phyloP scores from a whole-genome alignment of 1,140 invertebrate species.

The Drosophila carrolli region DNA sequence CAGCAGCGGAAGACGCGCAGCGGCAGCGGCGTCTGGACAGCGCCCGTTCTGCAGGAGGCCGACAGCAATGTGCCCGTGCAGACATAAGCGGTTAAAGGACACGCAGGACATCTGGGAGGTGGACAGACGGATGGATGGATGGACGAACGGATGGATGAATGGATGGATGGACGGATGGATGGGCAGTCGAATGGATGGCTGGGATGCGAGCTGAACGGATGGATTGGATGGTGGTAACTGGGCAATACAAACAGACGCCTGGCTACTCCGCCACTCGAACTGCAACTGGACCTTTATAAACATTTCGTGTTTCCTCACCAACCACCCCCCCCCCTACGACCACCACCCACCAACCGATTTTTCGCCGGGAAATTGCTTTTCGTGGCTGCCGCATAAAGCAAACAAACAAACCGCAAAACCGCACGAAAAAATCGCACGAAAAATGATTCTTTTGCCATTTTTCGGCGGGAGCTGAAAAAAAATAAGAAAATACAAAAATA shows the following conservation, averaged over 20 bases:
- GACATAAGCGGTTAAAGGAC: slow-evolving; percentile 65
- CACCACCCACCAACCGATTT: slow-evolving; percentile 2
- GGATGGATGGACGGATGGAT: neutral
- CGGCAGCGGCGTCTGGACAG: slow-evolving; percentile 79
- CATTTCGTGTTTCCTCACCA: slow-evolving; percentile 32
- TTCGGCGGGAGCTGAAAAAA: neutral
- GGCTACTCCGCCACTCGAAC: slow-evolving; percentile 10
- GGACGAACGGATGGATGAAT: no score
- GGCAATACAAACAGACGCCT: slow-evolving; percentile 16
- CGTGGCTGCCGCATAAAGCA: slow-evolving; percentile 45
- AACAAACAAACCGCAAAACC: slow-evolving; percentile 68
- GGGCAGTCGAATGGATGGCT: slow-evolving; percentile 2
- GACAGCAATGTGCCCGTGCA: slow-evolving; percentile 82
- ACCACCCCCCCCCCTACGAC: neutral
- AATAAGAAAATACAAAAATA: neutral
- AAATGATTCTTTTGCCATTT: slow-evolving; percentile 4
- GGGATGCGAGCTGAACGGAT: slow-evolving; percentile 2
- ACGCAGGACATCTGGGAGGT: slow-evolving; percentile 6
- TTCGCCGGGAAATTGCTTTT: slow-evolving; percentile 52
- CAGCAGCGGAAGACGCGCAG: slow-evolving; percentile 89
- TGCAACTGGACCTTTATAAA: slow-evolving; percentile 55
- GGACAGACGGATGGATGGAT: neutral
- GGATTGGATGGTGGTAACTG: slow-evolving; percentile 5
- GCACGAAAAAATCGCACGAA: slow-evolving; percentile 13
- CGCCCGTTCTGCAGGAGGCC: slow-evolving; percentile 72